phyloP scores from a whole-genome alignment of 2,888 invertebrate species.

The Cephus pulcher region DNA sequence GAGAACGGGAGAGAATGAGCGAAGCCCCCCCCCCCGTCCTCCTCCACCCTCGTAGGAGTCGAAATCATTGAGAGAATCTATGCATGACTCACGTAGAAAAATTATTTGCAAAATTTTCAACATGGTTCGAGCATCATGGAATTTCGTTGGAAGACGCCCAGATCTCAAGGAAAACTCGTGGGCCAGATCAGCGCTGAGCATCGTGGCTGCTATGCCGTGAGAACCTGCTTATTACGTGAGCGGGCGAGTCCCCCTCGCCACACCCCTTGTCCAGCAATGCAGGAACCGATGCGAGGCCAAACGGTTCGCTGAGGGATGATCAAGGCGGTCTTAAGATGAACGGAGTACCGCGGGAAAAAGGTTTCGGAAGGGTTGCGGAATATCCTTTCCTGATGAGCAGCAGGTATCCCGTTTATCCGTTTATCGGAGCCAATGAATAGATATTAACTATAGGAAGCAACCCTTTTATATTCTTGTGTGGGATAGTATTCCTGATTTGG shows the following conservation, averaged over 20 bases:
- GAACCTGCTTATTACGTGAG: conserved; percentile 6
- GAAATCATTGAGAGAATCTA: not conserved
- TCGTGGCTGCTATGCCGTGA: not conserved
- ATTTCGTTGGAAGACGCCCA: too few species aligned
- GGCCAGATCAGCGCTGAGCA: not conserved
- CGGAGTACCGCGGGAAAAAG: too few species aligned
- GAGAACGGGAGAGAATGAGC: not conserved
- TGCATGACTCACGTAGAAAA: too few species aligned
- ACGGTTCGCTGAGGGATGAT: conserved; percentile 2
- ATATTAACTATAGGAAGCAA: too few species aligned
- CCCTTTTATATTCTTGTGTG: too few species aligned
- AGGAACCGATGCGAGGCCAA: not conserved
- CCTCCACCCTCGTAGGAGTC: too few species aligned
- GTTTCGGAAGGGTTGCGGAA: conserved; percentile 5
- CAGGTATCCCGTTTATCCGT: conserved; percentile 4
- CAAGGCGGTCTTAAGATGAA: not conserved
- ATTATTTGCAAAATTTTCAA: too few species aligned
- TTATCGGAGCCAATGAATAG: too few species aligned
- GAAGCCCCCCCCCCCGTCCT: too few species aligned
- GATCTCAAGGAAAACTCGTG: not conserved
- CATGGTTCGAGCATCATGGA: too few species aligned
- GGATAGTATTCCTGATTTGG: too few species aligned
- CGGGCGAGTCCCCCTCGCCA: not conserved
- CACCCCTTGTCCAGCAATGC: too few species aligned
- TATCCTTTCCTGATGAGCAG: not conserved